Evolutionary conservation across 1,140 invertebrate genomes (phyloP).

Genomic region (Onthophagus taurus): DNA sequence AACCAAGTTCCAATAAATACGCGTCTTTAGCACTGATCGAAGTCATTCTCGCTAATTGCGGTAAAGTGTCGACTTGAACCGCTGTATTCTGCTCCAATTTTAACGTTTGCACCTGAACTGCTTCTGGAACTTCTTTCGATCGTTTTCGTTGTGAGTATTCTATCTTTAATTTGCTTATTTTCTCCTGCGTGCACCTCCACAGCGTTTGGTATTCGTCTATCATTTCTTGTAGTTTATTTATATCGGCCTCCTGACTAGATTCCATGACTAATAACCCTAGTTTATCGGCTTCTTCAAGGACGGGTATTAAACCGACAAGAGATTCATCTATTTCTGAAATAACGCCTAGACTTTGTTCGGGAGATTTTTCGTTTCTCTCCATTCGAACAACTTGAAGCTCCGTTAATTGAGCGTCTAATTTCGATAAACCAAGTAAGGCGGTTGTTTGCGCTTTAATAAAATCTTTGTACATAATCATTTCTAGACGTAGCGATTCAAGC

Average conservation of each 20-base stretch:
- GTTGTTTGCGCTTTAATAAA: conserved; percentile 60
- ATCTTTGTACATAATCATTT: conserved; percentile 49
- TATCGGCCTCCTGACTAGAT: conserved; percentile 44
- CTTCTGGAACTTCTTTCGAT: conserved; percentile 44
- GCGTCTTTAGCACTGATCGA: conserved; percentile 70
- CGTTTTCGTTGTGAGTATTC: conserved; percentile 38
- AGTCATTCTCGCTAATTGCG: conserved; percentile 43
- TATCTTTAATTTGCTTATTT: conserved; percentile 42
- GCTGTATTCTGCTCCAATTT: conserved; percentile 64
- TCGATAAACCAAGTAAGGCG: conserved; percentile 55
- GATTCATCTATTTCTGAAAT: not conserved
- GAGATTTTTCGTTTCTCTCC: conserved; percentile 34
- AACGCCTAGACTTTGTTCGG: conserved; percentile 38
- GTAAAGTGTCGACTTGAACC: conserved; percentile 68
- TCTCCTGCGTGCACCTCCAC: conserved; percentile 51
- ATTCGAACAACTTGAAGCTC: conserved; percentile 53
- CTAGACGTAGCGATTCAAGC: conserved; percentile 39
- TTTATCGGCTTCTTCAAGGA: conserved; percentile 47
- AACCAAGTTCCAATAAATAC: conserved; percentile 60
- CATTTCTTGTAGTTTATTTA: conserved; percentile 47
- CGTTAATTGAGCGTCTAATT: conserved; percentile 58
- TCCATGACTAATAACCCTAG: conserved; percentile 50
- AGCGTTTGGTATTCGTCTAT: conserved; percentile 59
- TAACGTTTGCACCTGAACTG: conserved; percentile 61
- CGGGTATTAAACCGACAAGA: conserved; percentile 27